Evolutionary conservation across 64 coral and sea anemone species (phyloP).

Genomic region (Actinia tenebrosa): DNA sequence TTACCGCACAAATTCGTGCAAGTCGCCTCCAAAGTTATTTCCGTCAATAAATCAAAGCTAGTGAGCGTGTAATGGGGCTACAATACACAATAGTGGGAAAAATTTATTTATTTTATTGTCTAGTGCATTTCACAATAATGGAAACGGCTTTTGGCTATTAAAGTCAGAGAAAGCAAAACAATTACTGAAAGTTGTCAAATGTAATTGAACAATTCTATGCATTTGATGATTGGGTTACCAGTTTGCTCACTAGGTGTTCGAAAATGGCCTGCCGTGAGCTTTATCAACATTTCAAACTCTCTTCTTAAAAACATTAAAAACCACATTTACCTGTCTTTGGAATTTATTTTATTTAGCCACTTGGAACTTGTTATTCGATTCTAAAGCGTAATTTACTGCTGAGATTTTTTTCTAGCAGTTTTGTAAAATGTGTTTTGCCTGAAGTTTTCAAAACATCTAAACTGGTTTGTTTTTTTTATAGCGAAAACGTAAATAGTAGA

Average conservation of each 20-base stretch:
- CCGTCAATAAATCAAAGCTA: neutral
- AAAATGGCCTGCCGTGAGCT: neutral
- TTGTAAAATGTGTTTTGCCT: neutral
- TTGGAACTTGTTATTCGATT: no score
- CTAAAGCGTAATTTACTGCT: no score
- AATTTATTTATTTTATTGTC: neutral
- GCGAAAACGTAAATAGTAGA: neutral
- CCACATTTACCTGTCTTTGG: no score
- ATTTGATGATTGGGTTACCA: neutral
- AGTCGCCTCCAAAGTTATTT: no score
- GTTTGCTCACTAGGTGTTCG: neutral
- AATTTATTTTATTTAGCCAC: neutral
- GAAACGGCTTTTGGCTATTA: neutral
- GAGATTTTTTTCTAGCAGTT: neutral
- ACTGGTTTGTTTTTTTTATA: neutral
- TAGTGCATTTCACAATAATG: neutral
- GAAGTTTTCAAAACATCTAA: neutral
- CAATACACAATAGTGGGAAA: neutral
- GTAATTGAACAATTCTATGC: neutral
- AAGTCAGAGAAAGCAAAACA: neutral
- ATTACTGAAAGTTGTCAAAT: neutral
- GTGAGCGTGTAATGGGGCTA: neutral
- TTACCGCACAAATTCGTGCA: no score
- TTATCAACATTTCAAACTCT: neutral
- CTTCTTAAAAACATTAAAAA: neutral